Evolutionary conservation across 2,888 invertebrate species (phyloP).

Genomic region (Lucinisca nassula): DNA sequence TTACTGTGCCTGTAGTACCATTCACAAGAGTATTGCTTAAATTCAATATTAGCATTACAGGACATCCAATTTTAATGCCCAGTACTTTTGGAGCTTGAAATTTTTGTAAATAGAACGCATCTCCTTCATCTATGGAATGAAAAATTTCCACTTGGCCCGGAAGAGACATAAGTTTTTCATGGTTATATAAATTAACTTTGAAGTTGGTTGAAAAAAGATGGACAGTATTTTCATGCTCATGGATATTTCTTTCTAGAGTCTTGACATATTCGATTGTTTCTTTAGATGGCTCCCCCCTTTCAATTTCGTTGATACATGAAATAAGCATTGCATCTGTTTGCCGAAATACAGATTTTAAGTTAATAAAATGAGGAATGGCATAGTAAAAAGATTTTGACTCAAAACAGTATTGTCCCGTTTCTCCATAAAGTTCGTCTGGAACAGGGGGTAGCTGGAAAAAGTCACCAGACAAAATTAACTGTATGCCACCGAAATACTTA

Average conservation of each 20-base stretch:
- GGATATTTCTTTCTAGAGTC: constrained; percentile 4
- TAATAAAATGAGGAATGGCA: background rate
- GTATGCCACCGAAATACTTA: constrained; percentile 16
- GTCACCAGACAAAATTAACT: constrained; percentile 18
- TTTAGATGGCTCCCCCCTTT: background rate
- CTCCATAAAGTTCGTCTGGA: constrained; percentile 13
- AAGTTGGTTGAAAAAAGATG: constrained; percentile 13
- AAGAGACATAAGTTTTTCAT: background rate
- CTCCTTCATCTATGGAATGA: constrained; percentile 8
- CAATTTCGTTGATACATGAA: constrained; percentile 14
- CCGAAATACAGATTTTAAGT: background rate
- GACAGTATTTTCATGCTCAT: background rate
- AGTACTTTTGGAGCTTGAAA: constrained; percentile 20
- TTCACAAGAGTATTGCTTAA: constrained; percentile 33
- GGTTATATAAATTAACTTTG: constrained; percentile 12
- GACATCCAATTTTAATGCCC: constrained; percentile 25
- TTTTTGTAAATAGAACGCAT: constrained; percentile 2
- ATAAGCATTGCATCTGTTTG: background rate
- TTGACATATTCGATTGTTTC: background rate
- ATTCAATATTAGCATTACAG: constrained; percentile 33
- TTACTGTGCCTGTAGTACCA: constrained; percentile 26
- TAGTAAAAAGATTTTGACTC: background rate
- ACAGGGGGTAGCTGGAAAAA: constrained; percentile 19
- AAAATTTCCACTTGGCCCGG: constrained; percentile 7
- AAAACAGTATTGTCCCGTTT: constrained; percentile 13